Base-by-base conservation (phyloP, 2,888 invertebrate genomes). In the Drosophila barbarae region DNA sequence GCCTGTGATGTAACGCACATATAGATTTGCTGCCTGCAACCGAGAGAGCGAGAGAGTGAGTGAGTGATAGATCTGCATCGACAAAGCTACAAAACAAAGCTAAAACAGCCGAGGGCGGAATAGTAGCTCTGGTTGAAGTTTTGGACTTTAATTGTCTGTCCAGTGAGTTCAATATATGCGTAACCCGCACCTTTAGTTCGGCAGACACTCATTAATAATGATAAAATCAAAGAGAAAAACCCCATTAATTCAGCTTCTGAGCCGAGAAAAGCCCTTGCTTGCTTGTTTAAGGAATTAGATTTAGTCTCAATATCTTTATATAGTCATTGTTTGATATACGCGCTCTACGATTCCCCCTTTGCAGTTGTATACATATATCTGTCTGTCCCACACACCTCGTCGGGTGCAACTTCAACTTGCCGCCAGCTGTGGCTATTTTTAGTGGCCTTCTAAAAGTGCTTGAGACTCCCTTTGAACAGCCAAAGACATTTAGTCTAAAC, bases 391-490 rank as follows among this genome's bases (percentile, higher is more conserved):
- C 51, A 66, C 46, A 56, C 26, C 34, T 39, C 38, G 51, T 38
- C 57, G 61, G 42, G 46, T 68, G 49, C 41, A 75, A 68, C 76
- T 61, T 51, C 76, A 76, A 63, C 76, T 81, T 76, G 69, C 54
- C 50, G 64, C 56, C 78, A 74, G 76, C 81, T 76, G 76, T 64
- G 61, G 63, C 74, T 75, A 84, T 78, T 78, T 78, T 68, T 78
- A 82, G 77, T 53, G 46, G 63, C 50, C 54, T 35, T 60, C 63
- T 66, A 72, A 63, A 67, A 72, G 66, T 69, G 58, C 50, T 57
- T 51, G 71, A 55, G 71, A 52, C 60, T 58, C 39, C 58, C 68
- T 28, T 10, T 36, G 36, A 36, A 26, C 36, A 35, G 13, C 30
- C 36, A 10, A 10, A 47, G 18, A 10, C 23, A 36, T 46, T 56